These are phyloP conservation scores for Callospermophilus lateralis DNA, from an alignment of 2,113 vertebrate species.

Conservation along the genomic window DNA sequence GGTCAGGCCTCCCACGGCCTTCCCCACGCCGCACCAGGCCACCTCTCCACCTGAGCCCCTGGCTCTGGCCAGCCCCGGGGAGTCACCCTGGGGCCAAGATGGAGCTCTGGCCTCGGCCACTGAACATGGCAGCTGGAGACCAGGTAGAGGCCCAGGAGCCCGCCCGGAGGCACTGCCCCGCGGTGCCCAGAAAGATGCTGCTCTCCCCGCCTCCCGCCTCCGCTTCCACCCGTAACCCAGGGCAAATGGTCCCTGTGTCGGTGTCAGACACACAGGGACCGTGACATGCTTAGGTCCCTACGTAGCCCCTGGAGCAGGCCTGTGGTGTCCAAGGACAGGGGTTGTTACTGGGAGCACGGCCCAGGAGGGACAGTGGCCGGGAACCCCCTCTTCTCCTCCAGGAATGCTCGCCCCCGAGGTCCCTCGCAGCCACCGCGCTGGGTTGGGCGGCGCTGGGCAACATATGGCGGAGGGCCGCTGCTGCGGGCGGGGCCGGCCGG, in stretches of 20 bases:
- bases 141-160: rapidly evolving
- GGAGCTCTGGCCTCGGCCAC: background rate
- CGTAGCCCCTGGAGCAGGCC: rapidly evolving
- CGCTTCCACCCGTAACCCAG: rapidly evolving
- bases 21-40: no score
- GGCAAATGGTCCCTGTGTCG: rapidly evolving
- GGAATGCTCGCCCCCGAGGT: slow-evolving; percentile 51
- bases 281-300: rapidly evolving
- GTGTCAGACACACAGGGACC: background rate
- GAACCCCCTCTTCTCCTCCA: background rate
- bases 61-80: rapidly evolving
- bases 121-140: background rate
- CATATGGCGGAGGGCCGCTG: slow-evolving; percentile 86
- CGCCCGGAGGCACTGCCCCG: rapidly evolving
- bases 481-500: slow-evolving; percentile 51
- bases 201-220: background rate
- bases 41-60: background rate
- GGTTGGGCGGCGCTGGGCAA: slow-evolving; percentile 64
- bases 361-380: background rate
- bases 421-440: slow-evolving; percentile 13
- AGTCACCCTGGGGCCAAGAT: no score
- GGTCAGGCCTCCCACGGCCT: background rate
- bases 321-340: rapidly evolving
- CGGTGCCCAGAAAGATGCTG: background rate
- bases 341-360: rapidly evolving